Percentiles rank a stretch among this genome's conserved stretches.
These are phyloP conservation scores for Dysdera silvatica DNA, from an alignment of 1,140 invertebrate species.

Conservation along the genomic window DNA sequence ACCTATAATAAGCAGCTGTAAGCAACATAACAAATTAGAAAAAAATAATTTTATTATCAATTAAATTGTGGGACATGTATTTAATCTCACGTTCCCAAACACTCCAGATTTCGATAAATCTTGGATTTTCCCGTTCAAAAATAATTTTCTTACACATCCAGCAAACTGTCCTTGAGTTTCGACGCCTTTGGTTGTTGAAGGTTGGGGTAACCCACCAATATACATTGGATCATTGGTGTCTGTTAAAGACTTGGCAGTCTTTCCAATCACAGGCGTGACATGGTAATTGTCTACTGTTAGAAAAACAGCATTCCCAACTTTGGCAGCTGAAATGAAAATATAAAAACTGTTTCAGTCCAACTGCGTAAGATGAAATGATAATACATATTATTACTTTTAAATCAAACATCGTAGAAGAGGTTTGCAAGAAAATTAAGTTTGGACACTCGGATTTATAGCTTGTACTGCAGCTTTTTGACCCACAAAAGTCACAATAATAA, in stretches of 20 bases:
- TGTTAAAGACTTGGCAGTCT: slow-evolving; percentile 55
- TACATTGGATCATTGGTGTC: slow-evolving; percentile 77
- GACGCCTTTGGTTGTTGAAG: slow-evolving; percentile 45
- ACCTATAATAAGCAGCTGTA: no score
- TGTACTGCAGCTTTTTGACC: no score
- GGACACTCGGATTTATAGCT: no score
- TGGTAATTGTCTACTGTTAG: slow-evolving; percentile 69
- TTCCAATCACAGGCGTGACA: slow-evolving; percentile 57
- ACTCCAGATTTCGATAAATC: slow-evolving; percentile 40
- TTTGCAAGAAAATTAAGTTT: no score
- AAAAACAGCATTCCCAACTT: slow-evolving; percentile 72
- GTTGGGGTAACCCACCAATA: slow-evolving; percentile 72
- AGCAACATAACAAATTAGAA: no score
- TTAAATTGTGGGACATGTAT: slow-evolving; percentile 63
- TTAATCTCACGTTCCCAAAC: slow-evolving; percentile 58
- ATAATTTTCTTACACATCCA: slow-evolving; percentile 61
- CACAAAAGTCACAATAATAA: no score
- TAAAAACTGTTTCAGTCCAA: slow-evolving; percentile 17
- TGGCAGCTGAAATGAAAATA: slow-evolving; percentile 58
- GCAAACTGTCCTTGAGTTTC: slow-evolving; percentile 59
- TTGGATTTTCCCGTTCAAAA: slow-evolving; percentile 35
- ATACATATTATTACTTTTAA: no score
- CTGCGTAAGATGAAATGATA: no score
- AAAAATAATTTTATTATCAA: slow-evolving; percentile 16
- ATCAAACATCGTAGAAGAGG: no score